Conservation (phyloP, 2,888 invertebrate genomes). For the Quadriops clusia region DNA sequence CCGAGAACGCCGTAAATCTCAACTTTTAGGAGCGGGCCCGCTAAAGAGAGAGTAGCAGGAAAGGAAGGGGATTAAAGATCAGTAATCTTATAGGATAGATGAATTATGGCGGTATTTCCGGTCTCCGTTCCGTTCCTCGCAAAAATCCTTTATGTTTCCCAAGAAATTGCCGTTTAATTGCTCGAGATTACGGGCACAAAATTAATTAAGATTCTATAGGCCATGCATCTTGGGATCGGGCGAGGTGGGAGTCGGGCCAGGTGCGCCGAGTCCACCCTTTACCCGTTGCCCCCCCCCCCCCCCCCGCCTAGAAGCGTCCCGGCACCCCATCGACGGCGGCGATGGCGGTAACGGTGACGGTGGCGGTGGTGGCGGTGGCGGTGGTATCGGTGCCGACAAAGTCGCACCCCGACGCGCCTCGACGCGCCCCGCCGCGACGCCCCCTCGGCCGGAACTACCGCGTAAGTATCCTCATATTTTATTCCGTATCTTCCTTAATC, state of each 20-base stretch:
- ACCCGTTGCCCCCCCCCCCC: background rate
- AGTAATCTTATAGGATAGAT: slow-evolving; percentile 60
- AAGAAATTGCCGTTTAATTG: slow-evolving; percentile 39
- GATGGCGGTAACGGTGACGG: slow-evolving; percentile 2
- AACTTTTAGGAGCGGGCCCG: slow-evolving; percentile 49
- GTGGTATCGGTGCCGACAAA: slow-evolving; percentile 3
- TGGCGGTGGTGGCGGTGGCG: slow-evolving; percentile 1
- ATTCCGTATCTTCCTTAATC: slow-evolving; percentile 32
- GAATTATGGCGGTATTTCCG: slow-evolving; percentile 50
- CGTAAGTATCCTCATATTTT: slow-evolving; percentile 30
- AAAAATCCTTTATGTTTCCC: slow-evolving; percentile 39
- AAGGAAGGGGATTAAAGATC: slow-evolving; percentile 62
- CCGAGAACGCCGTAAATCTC: slow-evolving; percentile 56
- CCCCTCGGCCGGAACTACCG: slow-evolving; percentile 14
- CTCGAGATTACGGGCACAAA: slow-evolving; percentile 36
- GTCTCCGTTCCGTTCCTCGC: slow-evolving; percentile 26
- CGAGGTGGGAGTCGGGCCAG: slow-evolving; percentile 21
- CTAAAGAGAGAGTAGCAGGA: slow-evolving; percentile 41
- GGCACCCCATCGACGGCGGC: slow-evolving; percentile 10
- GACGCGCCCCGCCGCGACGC: slow-evolving; percentile 13
- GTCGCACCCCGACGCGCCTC: slow-evolving; percentile 12
- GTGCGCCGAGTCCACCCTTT: slow-evolving; percentile 20
- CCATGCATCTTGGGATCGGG: slow-evolving; percentile 36
- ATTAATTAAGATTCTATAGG: slow-evolving; percentile 40
- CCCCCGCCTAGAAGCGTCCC: slow-evolving; percentile 9